phyloP scores from a whole-genome alignment of 2,888 invertebrate genomes.

The Pharmacophagus antenor region DNA sequence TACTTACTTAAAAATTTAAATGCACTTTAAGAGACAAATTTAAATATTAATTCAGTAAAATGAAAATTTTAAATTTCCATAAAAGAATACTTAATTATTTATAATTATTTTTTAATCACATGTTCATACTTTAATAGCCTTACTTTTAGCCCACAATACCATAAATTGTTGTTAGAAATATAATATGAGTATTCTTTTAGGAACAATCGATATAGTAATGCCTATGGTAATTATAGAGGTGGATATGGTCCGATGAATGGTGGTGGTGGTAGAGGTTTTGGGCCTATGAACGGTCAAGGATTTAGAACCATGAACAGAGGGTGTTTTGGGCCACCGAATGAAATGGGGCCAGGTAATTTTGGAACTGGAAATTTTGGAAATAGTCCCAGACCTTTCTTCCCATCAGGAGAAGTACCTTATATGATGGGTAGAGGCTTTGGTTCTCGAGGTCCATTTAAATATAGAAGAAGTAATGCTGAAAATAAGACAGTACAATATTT shows the following conservation, averaged over 20 bases:
- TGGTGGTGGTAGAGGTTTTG: conserved; percentile 35
- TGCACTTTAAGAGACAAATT: too few species aligned
- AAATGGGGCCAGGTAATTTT: conserved; percentile 29
- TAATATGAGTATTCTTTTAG: conserved; percentile 36
- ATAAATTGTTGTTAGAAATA: background rate
- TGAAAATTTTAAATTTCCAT: too few species aligned
- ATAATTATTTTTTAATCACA: too few species aligned
- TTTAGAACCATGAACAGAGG: conserved; percentile 34
- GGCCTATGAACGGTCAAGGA: conserved; percentile 35
- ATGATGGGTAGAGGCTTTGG: conserved; percentile 48
- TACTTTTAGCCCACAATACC: background rate
- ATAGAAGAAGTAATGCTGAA: conserved; percentile 31
- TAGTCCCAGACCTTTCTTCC: conserved; percentile 14
- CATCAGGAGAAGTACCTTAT: conserved; percentile 16
- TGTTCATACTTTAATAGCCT: background rate
- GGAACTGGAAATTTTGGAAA: conserved; percentile 8
- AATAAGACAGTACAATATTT: conserved; percentile 44
- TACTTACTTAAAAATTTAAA: too few species aligned
- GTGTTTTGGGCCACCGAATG: conserved; percentile 34
- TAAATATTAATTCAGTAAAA: too few species aligned
- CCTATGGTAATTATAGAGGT: conserved; percentile 57
- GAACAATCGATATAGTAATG: conserved; percentile 51
- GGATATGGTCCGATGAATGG: conserved; percentile 48
- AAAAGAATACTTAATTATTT: too few species aligned
- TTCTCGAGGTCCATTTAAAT: conserved; percentile 42